These are phyloP conservation scores for Gouania willdenowi DNA, from an alignment of 2,797 vertebrate genomes.

Conservation along the genomic window DNA sequence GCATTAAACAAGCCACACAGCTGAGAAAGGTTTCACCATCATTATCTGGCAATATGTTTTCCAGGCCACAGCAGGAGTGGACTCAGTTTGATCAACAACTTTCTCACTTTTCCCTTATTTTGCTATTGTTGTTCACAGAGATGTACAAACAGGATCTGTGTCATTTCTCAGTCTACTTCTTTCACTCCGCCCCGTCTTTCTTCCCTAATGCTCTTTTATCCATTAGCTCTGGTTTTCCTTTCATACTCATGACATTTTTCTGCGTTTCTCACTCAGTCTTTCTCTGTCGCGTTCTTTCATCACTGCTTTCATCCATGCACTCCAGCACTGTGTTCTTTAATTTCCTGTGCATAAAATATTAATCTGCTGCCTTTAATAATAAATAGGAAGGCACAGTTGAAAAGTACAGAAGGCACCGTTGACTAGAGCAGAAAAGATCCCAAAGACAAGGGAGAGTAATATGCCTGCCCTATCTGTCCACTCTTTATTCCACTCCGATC, in stretches of 20 bases:
- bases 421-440: constrained; percentile 25
- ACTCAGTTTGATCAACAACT: constrained; percentile 23
- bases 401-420: constrained; percentile 41
- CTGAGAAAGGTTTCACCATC: constrained; percentile 8
- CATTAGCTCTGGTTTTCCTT: neutral
- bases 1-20: constrained; percentile 8
- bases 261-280: neutral
- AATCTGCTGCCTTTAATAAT: constrained; percentile 66
- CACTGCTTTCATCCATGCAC: constrained; percentile 25
- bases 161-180: constrained; percentile 11
- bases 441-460: constrained; percentile 40
- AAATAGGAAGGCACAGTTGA: constrained; percentile 55
- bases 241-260: constrained; percentile 1
- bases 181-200: constrained; percentile 2
- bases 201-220: constrained; percentile 2
- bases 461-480: constrained; percentile 21
- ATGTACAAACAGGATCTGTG: constrained; percentile 1
- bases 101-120: neutral
- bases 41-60: constrained; percentile 21
- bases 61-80: constrained; percentile 17
- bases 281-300: constrained; percentile 28
- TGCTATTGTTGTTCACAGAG: constrained; percentile 6
- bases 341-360: constrained; percentile 75
- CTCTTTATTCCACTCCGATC: constrained; percentile 5
- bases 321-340: constrained; percentile 60